phyloP scores from a whole-genome alignment of 2,113 vertebrate species.

The Psophia crepitans region DNA sequence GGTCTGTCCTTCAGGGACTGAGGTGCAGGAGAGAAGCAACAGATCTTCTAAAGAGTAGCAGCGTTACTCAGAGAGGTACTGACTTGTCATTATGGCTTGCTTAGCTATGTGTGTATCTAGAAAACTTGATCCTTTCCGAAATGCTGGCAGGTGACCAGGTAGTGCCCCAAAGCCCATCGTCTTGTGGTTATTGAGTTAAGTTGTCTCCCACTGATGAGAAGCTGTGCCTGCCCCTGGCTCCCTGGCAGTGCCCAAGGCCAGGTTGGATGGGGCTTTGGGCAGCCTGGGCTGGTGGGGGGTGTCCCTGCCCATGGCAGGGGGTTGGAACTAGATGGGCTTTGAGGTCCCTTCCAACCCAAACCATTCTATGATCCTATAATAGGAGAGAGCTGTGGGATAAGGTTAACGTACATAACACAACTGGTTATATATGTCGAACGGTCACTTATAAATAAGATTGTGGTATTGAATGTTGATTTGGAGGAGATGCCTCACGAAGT shows the following conservation, averaged over 20 bases:
- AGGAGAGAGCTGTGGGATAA: not conserved
- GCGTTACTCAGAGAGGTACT: not conserved
- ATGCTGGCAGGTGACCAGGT: not conserved
- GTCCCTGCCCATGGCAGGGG: no score
- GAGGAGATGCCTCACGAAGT: not conserved
- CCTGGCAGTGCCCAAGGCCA: no score
- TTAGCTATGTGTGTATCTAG: not conserved
- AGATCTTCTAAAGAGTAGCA: no score
- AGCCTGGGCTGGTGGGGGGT: no score
- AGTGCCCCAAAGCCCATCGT: not conserved
- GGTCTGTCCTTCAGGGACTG: not conserved
- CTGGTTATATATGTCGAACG: not conserved
- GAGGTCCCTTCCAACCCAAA: no score
- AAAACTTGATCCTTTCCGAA: not conserved
- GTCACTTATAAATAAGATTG: not conserved
- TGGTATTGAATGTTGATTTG: not conserved
- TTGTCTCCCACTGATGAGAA: no score
- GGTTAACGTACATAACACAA: not conserved
- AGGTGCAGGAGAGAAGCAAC: not conserved
- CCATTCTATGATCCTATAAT: no score
- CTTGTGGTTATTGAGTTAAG: not conserved
- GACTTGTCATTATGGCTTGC: not conserved
- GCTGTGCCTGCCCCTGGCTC: no score
- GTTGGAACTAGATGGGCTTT: no score
- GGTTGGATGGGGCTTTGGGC: no score